phyloP scores from a whole-genome alignment of 1,140 invertebrate species.

The Meteorus sp. region DNA sequence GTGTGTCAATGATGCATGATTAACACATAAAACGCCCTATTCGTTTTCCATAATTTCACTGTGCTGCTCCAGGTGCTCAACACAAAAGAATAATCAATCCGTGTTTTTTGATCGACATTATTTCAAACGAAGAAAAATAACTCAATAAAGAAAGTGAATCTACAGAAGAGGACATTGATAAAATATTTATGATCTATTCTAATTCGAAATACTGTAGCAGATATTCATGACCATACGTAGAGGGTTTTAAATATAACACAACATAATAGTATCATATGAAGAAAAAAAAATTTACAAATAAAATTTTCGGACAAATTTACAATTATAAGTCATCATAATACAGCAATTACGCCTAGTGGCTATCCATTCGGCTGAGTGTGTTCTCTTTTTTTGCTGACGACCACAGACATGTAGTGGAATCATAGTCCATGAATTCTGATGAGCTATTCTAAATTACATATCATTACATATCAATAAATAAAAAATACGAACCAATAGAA shows the following conservation, averaged over 20 bases:
- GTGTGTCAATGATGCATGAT: conserved; percentile 26
- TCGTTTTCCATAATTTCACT: conserved; percentile 25
- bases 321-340: too few species aligned
- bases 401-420: too few species aligned
- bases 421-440: too few species aligned
- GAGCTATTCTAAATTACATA: too few species aligned
- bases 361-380: too few species aligned
- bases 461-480: too few species aligned
- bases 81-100: conserved; percentile 14
- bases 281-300: conserved; percentile 15
- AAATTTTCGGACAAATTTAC: conserved; percentile 10
- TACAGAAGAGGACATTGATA: conserved; percentile 29
- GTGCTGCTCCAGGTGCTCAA: conserved; percentile 27
- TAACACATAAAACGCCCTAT: conserved; percentile 16
- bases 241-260: conserved; percentile 50
- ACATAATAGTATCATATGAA: conserved; percentile 37
- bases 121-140: conserved; percentile 24
- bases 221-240: conserved; percentile 55
- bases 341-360: too few species aligned
- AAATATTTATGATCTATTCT: conserved; percentile 52
- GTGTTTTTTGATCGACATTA: conserved; percentile 7
- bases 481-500: too few species aligned
- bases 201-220: conserved; percentile 59
- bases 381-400: too few species aligned
- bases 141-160: conserved; percentile 25